A percentile compares a stretch with the other conserved stretches of the same genome.
Evolutionary conservation across 30 jellyfish, hydroid and myxozoan genomes (phyloP).

Genomic region (Turritopsis rubra): DNA sequence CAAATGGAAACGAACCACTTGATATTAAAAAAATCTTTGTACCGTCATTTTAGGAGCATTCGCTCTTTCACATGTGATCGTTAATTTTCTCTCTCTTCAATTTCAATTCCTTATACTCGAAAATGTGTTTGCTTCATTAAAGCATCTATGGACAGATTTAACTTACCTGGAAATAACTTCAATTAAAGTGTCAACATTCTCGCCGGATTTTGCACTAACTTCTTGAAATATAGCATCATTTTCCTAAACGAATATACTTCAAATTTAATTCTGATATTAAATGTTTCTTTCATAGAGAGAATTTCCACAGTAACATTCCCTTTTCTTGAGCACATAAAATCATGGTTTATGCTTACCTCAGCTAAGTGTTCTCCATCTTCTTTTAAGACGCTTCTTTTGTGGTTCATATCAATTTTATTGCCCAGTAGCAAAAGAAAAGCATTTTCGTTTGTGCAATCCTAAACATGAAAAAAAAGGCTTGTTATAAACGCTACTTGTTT

Average conservation of each 20-base stretch:
- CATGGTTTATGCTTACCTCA: slow-evolving; percentile 30
- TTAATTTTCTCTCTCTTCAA: no score
- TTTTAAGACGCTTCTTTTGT: slow-evolving; percentile 48
- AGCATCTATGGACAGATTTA: neutral
- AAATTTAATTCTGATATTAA: neutral
- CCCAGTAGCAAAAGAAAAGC: slow-evolving; percentile 67
- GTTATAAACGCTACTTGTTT: no score
- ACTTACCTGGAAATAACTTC: slow-evolving; percentile 64
- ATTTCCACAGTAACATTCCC: no score
- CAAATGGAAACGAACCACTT: no score
- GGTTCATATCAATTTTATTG: slow-evolving; percentile 68
- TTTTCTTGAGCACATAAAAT: neutral
- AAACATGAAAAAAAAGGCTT: neutral
- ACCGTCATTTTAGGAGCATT: no score
- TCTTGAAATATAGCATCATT: slow-evolving; percentile 76
- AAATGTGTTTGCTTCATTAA: neutral
- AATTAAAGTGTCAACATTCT: slow-evolving; percentile 53
- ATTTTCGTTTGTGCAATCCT: slow-evolving; percentile 83
- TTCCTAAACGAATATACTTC: slow-evolving; percentile 10
- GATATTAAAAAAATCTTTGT: no score
- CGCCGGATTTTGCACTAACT: slow-evolving; percentile 84
- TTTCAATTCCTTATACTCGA: neutral
- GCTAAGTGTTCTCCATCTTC: slow-evolving; percentile 54
- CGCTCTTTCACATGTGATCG: no score
- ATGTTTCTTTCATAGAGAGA: neutral